Percentiles rank a stretch among this genome's conserved stretches.
Evolutionary conservation across 2,797 vertebrate species (phyloP).

Genomic region (Eidolon dupreanum): DNA sequence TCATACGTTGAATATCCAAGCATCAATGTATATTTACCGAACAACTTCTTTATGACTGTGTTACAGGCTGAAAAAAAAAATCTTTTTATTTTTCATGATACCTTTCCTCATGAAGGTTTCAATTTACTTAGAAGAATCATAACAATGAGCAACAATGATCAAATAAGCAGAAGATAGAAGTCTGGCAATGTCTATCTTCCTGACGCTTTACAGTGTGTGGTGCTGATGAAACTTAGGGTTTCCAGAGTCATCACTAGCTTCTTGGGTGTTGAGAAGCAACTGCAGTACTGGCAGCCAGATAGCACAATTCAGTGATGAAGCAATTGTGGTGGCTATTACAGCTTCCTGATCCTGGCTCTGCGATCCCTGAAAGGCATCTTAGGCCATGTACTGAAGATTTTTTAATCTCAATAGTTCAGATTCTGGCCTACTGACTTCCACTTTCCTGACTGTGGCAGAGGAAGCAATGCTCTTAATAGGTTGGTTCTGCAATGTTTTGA

Average conservation of each 20-base stretch:
- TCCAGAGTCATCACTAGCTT: background rate
- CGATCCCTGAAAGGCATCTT: background rate
- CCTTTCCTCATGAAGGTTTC: background rate
- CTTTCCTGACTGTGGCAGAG: background rate
- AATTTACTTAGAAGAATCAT: background rate
- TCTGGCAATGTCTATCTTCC: background rate
- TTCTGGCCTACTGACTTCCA: background rate
- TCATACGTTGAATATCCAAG: background rate
- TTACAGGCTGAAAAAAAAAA: too few relatives aligned
- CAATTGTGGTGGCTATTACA: background rate
- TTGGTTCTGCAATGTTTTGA: background rate
- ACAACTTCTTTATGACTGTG: background rate
- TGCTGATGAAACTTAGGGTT: background rate
- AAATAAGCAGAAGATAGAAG: background rate
- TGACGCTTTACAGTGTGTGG: background rate
- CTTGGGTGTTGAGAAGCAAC: background rate
- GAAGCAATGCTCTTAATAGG: background rate
- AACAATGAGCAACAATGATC: background rate
- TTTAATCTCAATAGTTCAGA: background rate
- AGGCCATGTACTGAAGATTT: background rate
- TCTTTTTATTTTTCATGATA: too few relatives aligned
- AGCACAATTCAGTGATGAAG: background rate
- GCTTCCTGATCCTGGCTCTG: background rate
- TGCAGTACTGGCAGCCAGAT: background rate
- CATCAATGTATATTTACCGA: background rate